Evolutionary conservation across 2,888 invertebrate species (phyloP).

Genomic region (Acanthosepion esculentum): DNA sequence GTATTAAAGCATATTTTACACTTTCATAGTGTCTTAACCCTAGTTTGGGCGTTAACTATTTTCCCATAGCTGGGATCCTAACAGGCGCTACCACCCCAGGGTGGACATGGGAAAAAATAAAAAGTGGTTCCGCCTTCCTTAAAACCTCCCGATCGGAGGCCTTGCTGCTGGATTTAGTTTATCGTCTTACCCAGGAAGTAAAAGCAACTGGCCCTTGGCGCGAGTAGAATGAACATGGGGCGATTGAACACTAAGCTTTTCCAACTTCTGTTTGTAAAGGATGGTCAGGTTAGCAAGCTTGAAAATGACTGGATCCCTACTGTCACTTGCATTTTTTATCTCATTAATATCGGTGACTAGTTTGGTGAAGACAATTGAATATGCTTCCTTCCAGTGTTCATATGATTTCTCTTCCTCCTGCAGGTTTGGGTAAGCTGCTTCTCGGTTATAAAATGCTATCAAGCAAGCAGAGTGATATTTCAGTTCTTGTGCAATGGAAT

Average conservation of each 20-base stretch:
- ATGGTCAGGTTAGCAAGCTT: conserved; percentile 44
- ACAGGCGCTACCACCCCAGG: no score
- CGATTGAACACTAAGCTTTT: background rate
- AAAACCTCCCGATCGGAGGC: background rate
- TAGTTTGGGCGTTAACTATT: no score
- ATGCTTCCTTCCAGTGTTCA: background rate
- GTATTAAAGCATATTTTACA: no score
- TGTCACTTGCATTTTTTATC: background rate
- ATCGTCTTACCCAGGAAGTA: background rate
- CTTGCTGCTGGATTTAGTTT: background rate
- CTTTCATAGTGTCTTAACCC: no score
- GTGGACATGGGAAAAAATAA: no score
- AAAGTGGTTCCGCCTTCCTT: no score
- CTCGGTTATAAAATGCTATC: no score
- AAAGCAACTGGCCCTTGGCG: background rate
- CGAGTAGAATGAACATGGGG: conserved; percentile 25
- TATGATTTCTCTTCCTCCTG: no score
- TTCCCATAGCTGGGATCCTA: no score
- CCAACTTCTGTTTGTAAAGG: conserved; percentile 42
- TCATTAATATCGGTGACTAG: background rate
- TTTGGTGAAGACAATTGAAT: background rate
- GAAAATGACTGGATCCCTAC: conserved; percentile 11
- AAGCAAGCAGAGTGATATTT: background rate
- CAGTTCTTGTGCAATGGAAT: background rate
- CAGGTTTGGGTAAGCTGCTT: no score